These are phyloP conservation scores for Aradophagus sp. DNA, from an alignment of 1,140 invertebrate species.

Conservation along the genomic window DNA sequence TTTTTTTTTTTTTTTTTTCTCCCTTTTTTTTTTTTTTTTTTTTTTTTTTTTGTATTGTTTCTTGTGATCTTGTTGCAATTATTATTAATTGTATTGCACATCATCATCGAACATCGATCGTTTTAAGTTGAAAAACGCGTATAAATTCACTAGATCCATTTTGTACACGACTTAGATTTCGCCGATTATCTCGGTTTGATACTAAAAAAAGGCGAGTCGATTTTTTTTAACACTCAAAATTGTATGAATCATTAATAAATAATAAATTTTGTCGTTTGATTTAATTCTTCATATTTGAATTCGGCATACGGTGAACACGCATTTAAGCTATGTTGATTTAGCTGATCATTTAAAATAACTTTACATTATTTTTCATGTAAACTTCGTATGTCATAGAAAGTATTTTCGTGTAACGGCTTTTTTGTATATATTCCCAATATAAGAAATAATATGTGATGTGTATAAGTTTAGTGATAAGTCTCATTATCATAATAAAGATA, in stretches of 20 bases:
- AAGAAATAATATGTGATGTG: conserved; percentile 70
- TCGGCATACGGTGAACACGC: conserved; percentile 53
- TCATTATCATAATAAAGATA: conserved; percentile 70
- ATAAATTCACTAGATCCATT: too few species aligned
- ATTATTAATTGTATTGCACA: too few species aligned
- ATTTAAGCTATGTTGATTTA: conserved; percentile 54
- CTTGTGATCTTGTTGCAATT: too few species aligned
- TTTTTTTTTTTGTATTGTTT: too few species aligned
- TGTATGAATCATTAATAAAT: conserved; percentile 31
- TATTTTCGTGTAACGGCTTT: conserved; percentile 67
- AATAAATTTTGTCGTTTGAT: conserved; percentile 46
- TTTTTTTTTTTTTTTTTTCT: too few species aligned
- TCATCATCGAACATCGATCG: too few species aligned
- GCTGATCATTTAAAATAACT: conserved; percentile 54
- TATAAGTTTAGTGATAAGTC: conserved; percentile 72
- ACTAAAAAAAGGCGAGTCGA: conserved; percentile 48
- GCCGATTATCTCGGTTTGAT: conserved; percentile 39
- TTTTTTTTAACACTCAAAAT: conserved; percentile 28
- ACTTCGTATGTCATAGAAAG: conserved; percentile 63
- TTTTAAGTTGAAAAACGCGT: too few species aligned
- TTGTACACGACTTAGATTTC: conserved; percentile 49
- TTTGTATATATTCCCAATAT: conserved; percentile 74
- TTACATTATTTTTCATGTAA: conserved; percentile 65
- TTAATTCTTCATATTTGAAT: conserved; percentile 34
- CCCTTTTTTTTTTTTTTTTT: too few species aligned